Evolutionary conservation across 2,797 vertebrate genomes (phyloP), one percentile per base, ranked within the genome.

Genomic region (Pteronotus mesoamericanus): DNA sequence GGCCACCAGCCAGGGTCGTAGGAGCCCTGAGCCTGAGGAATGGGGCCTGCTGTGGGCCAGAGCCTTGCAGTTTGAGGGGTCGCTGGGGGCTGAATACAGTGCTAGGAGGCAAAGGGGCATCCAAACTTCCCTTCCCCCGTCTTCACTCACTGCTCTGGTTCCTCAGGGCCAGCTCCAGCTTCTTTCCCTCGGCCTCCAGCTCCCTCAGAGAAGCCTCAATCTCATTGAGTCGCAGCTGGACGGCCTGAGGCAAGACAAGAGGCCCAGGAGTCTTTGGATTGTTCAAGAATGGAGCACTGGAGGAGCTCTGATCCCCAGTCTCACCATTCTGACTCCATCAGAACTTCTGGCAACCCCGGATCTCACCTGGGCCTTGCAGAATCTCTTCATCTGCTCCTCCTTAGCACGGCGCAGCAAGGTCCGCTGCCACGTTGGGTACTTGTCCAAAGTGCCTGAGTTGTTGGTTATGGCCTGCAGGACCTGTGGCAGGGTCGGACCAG

Each of bases 201-300:
- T 99, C 99, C 86, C 98, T 99, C 97, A 99, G 99, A 0, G 98
- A 98, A 97, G 99, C 99, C 89, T 99, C 99, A 0, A 99, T 99
- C 98, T 99, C 99, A 93, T 99, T 99, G 94, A 99, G 99, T 21
- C 99, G 98, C 89, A 99, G 98, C 98, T 99, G 99, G 98, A 99
- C 99, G 80, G 99, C 98, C 99, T 99, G 83, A 88, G 55, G 32
- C 3, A 44, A 91, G 83, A 91, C 4, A 10, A 59, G 16, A 82
- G 53, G 26, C n/a, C 48, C 44, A 14, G 29, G 42, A 37, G 16
- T 71, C 42, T 39, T 21, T 5, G 8, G 66, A 24, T 15, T 32
- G 66, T 80, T 92, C 51, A 53, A 22, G 29, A 90, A 75, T 2
- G 5, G 48, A 80, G 53, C 9, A 15, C 44, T 8, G 10, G 34